These are phyloP conservation scores for Andrena trimmerana DNA, from an alignment of 2,888 invertebrate genomes.

Conservation along the genomic window DNA sequence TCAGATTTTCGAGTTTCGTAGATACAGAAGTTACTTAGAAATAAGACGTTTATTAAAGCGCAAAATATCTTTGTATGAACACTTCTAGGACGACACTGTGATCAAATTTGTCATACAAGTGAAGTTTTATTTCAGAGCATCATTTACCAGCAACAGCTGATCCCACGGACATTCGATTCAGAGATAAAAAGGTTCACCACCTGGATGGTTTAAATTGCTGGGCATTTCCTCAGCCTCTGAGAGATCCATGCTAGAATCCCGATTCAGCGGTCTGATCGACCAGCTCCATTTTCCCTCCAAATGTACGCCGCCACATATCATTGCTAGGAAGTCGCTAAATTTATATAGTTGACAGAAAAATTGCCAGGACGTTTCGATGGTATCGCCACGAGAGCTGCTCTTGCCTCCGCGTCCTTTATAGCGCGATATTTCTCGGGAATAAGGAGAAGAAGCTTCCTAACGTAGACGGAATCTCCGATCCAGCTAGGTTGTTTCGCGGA, in stretches of 20 bases:
- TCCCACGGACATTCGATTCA: too few species aligned
- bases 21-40: too few species aligned
- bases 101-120: too few species aligned
- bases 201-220: neutral
- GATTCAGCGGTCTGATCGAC: neutral
- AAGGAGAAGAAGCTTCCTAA: slow-evolving; percentile 25
- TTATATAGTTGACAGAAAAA: slow-evolving; percentile 16
- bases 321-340: slow-evolving; percentile 9
- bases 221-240: neutral
- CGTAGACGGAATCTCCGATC: slow-evolving; percentile 35
- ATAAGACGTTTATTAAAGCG: too few species aligned
- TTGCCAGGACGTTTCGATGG: slow-evolving; percentile 13
- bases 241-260: neutral
- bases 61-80: too few species aligned
- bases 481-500: slow-evolving; percentile 44
- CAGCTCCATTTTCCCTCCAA: neutral
- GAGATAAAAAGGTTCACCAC: too few species aligned
- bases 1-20: too few species aligned
- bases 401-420: neutral
- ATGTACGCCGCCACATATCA: neutral
- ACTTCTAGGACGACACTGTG: too few species aligned
- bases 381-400: neutral
- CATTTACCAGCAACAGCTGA: too few species aligned
- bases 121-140: too few species aligned
- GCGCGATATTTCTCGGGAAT: slow-evolving; percentile 33